Evolutionary conservation across 2,113 vertebrate species (phyloP), one percentile per base, ranked within the genome.

Genomic region (Tetraodon nigroviridis): DNA sequence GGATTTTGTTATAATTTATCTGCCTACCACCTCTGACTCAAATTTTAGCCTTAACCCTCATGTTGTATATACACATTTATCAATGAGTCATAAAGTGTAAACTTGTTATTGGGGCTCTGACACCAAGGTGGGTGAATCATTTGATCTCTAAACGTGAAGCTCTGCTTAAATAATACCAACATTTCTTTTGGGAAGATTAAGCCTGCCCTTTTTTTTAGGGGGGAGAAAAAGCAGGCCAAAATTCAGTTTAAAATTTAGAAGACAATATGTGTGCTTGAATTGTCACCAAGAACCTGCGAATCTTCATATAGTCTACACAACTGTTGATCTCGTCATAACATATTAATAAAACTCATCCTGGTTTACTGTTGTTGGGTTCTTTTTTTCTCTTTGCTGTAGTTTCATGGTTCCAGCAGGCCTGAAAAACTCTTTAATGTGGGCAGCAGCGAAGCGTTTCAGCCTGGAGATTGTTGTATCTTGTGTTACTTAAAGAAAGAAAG

Each of bases 41-140:
- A 88, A 84, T 81, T 80, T 84, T 86, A 90, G 90, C 89, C 90
- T 91, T 91, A 91, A 90, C 80, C 80, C 60, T 86, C 75, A 82
- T 81, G 81, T 84, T 87, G 60, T 82, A 69, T 71, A 74, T 42
- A 66, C 63, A 80, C 64, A 81, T 41, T 5, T 52, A n/a, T 17
- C 8, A 3, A 48, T n/a, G 32, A 48, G 71, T 85, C 71, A 74
- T 81, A 17, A 78, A 75, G 58, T 84, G 67, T 84, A 84, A 78
- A 84, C 77, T 84, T 76, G 86, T 83, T 87, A 78, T 80, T 82
- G 86, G 78, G 85, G 82, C 83, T 86, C 58, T 67, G 63, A 75
- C 64, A 67, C 71, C 62, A 17, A 44, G 59, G 74, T 32, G 73
- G 80, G 76, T 63, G 55, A 67, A 73, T 80, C 67, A 80, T 79